Conservation (phyloP, 2,113 vertebrate species). For the Zosterops japonicus region DNA sequence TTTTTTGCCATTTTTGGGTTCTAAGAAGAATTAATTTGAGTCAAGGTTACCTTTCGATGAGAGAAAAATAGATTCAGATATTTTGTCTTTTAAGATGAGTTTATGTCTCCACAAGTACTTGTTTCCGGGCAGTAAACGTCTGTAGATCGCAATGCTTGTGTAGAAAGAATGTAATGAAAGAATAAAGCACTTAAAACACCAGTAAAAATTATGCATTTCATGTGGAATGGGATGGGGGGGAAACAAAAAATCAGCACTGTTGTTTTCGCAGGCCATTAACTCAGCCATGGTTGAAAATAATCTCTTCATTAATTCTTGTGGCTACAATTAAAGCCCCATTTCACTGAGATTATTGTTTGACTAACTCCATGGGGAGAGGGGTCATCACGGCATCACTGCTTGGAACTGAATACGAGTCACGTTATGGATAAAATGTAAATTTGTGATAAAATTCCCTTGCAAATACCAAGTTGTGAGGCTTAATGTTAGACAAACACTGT, state of each 20-base stretch:
- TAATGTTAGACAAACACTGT: background rate
- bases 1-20: background rate
- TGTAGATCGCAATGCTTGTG: background rate
- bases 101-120: background rate
- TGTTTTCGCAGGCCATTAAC: slow-evolving; percentile 6
- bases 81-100: background rate
- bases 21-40: background rate
- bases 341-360: slow-evolving; percentile 18
- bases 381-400: background rate
- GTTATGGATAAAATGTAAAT: slow-evolving; percentile 1
- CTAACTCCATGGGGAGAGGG: background rate
- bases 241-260: background rate
- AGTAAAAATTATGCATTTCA: background rate
- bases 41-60: background rate
- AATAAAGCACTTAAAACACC: background rate
- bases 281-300: background rate
- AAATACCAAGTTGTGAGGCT: background rate
- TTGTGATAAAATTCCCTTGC: background rate
- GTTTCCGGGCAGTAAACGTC: background rate
- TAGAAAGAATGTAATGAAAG: background rate
- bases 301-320: slow-evolving; percentile 30
- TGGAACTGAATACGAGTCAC: background rate
- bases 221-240: background rate
- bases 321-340: slow-evolving; percentile 31
- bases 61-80: background rate